Percentiles rank a stretch among this genome's conserved stretches.
These are phyloP conservation scores for Zosterops pallidus DNA, from an alignment of 2,113 vertebrate species.

Conservation along the genomic window DNA sequence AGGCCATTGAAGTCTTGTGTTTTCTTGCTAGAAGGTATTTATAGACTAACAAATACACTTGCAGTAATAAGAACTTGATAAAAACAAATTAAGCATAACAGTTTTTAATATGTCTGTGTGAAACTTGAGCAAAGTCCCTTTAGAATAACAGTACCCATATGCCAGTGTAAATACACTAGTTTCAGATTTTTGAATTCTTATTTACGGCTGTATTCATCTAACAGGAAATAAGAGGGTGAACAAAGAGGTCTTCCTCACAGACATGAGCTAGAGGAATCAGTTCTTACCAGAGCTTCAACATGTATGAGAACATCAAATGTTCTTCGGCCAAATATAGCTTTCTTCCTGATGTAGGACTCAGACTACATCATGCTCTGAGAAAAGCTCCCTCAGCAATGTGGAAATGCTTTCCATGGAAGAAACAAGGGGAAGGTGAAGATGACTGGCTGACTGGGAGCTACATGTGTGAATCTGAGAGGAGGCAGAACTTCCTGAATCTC, in stretches of 20 bases:
- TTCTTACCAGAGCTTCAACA: background rate
- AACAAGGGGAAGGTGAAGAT: background rate
- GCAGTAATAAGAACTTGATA: background rate
- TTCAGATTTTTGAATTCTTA: background rate
- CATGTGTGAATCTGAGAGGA: background rate
- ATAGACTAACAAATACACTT: background rate
- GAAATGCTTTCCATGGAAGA: background rate
- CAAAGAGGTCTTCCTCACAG: background rate
- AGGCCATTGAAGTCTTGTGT: background rate
- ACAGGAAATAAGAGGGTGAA: background rate
- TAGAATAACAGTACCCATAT: background rate
- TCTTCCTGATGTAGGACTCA: fast-evolving
- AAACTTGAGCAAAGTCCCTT: background rate
- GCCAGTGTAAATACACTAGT: background rate
- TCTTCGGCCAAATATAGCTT: background rate
- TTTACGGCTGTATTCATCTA: background rate
- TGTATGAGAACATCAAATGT: background rate
- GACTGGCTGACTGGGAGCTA: background rate
- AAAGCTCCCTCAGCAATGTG: background rate
- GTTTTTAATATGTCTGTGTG: background rate
- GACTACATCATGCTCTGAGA: background rate
- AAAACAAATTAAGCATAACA: background rate
- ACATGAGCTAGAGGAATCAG: background rate
- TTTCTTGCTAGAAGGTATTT: background rate
- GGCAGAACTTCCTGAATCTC: background rate